Evolutionary conservation across 2,113 vertebrate genomes (phyloP).

Genomic region (Cheilinus undulatus): DNA sequence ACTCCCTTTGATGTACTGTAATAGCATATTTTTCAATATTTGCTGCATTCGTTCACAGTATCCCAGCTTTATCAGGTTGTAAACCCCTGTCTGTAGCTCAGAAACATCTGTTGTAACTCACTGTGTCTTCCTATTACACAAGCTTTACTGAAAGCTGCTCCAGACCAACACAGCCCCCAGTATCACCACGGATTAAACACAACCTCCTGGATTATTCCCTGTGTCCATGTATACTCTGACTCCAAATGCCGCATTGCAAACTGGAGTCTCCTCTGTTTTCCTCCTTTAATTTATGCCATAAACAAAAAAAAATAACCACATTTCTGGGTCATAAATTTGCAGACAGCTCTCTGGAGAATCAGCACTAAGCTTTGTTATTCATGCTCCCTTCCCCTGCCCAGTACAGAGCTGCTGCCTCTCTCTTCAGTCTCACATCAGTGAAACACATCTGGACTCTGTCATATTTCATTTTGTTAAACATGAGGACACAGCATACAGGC

Average conservation of each 20-base stretch:
- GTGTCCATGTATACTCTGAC: conserved; percentile 41
- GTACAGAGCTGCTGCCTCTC: conserved; percentile 38
- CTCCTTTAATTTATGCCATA: conserved; percentile 67
- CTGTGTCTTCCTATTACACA: conserved; percentile 41
- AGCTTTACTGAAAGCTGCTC: conserved; percentile 43
- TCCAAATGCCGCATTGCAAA: conserved; percentile 17
- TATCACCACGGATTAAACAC: conserved; percentile 61
- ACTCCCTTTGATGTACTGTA: background rate
- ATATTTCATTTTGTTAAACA: conserved; percentile 60
- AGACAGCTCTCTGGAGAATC: conserved; percentile 63
- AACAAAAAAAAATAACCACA: conserved; percentile 53
- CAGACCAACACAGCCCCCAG: conserved; percentile 25
- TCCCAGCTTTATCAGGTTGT: conserved; percentile 14
- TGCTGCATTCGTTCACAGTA: conserved; percentile 17
- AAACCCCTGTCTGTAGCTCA: conserved; percentile 35
- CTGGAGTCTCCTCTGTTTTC: conserved; percentile 43
- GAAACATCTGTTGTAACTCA: conserved; percentile 49
- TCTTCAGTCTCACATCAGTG: conserved; percentile 49
- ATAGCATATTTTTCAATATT: conserved; percentile 21
- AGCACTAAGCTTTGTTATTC: conserved; percentile 48
- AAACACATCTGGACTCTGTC: conserved; percentile 73
- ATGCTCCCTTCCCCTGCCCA: conserved; percentile 16
- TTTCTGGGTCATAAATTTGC: conserved; percentile 75
- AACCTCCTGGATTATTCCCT: conserved; percentile 55
- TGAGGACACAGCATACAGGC: conserved; percentile 25